A percentile compares a stretch with the other conserved stretches of the same genome.
phyloP scores from a whole-genome alignment of 2,113 vertebrate genomes.

The Lanius ludovicianus region DNA sequence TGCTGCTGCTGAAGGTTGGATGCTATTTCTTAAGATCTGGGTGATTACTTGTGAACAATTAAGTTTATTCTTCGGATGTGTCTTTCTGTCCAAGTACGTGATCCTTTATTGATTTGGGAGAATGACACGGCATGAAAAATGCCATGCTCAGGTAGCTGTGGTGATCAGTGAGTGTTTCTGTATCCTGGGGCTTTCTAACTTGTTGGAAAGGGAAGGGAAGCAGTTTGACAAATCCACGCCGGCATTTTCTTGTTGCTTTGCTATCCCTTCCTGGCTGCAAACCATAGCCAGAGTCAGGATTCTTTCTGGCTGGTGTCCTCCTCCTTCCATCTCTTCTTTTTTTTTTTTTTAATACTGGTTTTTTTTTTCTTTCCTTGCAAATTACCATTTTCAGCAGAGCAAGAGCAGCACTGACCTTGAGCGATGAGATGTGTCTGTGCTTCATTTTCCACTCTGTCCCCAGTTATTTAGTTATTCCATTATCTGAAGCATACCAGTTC shows the following conservation, averaged over 20 bases:
- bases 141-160: accelerated
- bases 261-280: background rate
- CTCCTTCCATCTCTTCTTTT: background rate
- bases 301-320: background rate
- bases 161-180: background rate
- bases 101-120: background rate
- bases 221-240: background rate
- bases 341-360: no score
- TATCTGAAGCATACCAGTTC: background rate
- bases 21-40: background rate
- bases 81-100: background rate
- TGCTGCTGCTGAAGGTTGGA: background rate
- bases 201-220: background rate
- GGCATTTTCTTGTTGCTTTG: background rate
- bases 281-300: accelerated
- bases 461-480: background rate
- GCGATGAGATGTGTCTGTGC: background rate
- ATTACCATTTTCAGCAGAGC: background rate
- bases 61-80: background rate
- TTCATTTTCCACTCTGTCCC: background rate
- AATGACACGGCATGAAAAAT: accelerated
- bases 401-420: background rate
- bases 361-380: background rate
- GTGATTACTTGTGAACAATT: background rate
- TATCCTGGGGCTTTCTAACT: background rate